A percentile compares a stretch with the other conserved stretches of the same genome.
phyloP scores from a whole-genome alignment of 2,888 invertebrate species.

The Deilephila elpenor region DNA sequence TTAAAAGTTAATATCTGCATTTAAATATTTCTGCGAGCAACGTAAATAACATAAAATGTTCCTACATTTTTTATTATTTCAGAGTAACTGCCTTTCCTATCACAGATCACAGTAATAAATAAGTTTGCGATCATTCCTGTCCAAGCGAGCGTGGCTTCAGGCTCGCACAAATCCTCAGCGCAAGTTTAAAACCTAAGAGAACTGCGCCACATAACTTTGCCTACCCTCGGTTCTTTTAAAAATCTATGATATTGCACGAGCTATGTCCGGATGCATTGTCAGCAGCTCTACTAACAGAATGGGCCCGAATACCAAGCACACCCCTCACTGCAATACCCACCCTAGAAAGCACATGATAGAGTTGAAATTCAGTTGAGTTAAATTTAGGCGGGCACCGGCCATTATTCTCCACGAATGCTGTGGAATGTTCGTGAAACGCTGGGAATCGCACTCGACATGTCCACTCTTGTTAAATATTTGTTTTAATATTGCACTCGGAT shows the following conservation, averaged over 20 bases:
- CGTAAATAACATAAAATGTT: no score
- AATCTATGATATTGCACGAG: constrained; percentile 26
- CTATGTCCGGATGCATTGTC: constrained; percentile 36
- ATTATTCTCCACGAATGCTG: constrained; percentile 39
- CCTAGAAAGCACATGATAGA: not conserved
- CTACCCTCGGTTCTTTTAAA: constrained; percentile 25
- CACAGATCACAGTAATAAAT: not conserved
- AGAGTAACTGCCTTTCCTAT: not conserved
- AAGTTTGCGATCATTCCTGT: not conserved
- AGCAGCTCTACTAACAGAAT: constrained; percentile 32
- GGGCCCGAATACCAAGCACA: constrained; percentile 7
- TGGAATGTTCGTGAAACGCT: constrained; percentile 31
- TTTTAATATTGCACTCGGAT: constrained; percentile 35
- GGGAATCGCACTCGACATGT: constrained; percentile 37
- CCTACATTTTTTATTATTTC: not conserved
- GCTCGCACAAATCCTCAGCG: constrained; percentile 1
- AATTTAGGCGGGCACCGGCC: constrained; percentile 22
- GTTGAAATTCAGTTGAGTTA: not conserved
- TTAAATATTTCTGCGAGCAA: no score
- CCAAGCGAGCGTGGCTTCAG: not conserved
- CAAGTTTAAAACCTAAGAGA: constrained; percentile 12
- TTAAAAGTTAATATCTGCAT: no score
- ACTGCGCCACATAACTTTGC: constrained; percentile 17
- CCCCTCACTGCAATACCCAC: not conserved
- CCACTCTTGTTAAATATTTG: constrained; percentile 44